Conservation (phyloP, 2,113 vertebrate genomes). For the Bubo bubo region DNA sequence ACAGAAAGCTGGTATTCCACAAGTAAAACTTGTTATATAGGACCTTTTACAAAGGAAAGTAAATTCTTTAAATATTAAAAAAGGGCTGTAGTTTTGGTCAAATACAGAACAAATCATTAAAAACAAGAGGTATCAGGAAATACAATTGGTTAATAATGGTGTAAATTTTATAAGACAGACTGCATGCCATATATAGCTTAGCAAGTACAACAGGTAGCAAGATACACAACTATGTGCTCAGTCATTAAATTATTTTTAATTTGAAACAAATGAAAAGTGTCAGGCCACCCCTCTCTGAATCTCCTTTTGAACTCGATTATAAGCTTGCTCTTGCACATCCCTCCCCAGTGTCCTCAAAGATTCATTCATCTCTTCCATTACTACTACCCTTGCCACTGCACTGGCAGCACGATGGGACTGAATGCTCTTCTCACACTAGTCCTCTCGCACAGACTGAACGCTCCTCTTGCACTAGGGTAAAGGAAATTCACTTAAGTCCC, state of each 20-base stretch:
- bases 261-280: neutral
- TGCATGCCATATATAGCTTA: neutral
- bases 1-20: neutral
- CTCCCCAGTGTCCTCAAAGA: neutral
- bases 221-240: neutral
- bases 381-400: neutral
- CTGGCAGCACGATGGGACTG: neutral
- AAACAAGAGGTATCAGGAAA: neutral
- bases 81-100: neutral
- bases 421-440: fast-evolving
- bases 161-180: neutral
- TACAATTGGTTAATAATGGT: fast-evolving
- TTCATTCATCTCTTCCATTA: neutral
- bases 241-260: neutral
- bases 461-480: fast-evolving
- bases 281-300: neutral
- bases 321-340: neutral
- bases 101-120: neutral
- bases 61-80: neutral
- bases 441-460: neutral
- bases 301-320: neutral
- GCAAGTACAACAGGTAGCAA: neutral
- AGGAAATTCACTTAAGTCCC: neutral
- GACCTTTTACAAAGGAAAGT: neutral
- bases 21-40: neutral